Percentiles rank a stretch among this genome's conserved stretches.
Evolutionary conservation across 2,888 invertebrate species (phyloP).

Genomic region (Tenthredo scrophulariae): DNA sequence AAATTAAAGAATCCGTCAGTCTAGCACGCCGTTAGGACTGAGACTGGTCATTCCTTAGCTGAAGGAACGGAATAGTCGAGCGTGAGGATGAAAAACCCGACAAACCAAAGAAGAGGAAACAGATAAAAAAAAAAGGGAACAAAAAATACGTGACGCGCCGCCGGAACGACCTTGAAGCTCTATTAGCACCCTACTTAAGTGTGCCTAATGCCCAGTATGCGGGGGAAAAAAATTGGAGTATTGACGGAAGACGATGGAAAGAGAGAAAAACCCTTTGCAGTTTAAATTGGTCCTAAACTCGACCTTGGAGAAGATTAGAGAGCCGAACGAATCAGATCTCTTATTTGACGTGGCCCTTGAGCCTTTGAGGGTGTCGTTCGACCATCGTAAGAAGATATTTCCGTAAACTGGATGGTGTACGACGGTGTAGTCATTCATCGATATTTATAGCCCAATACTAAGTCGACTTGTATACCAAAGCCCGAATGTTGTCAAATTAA

Average conservation of each 20-base stretch:
- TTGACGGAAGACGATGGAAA: slow-evolving; percentile 68
- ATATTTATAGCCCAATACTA: slow-evolving; percentile 32
- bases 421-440: background rate
- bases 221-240: slow-evolving; percentile 72
- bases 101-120: slow-evolving; percentile 58
- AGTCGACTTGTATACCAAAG: background rate
- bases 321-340: slow-evolving; percentile 34
- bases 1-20: slow-evolving; percentile 34
- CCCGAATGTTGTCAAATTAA: slow-evolving; percentile 41
- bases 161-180: slow-evolving; percentile 66
- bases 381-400: slow-evolving; percentile 34
- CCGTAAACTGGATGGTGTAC: slow-evolving; percentile 17
- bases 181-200: slow-evolving; percentile 56
- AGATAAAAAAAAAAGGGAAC: slow-evolving; percentile 55
- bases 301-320: slow-evolving; percentile 38
- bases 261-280: slow-evolving; percentile 19
- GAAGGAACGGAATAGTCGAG: background rate
- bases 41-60: slow-evolving; percentile 46
- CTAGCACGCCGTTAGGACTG: slow-evolving; percentile 6
- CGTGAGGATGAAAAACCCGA: slow-evolving; percentile 42
- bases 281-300: slow-evolving; percentile 17
- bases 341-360: background rate
- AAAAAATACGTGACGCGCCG: slow-evolving; percentile 56
- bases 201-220: slow-evolving; percentile 57
- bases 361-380: slow-evolving; percentile 16